Evolutionary conservation across 2,113 vertebrate genomes (phyloP).

Genomic region (Oreocharis arfaki): DNA sequence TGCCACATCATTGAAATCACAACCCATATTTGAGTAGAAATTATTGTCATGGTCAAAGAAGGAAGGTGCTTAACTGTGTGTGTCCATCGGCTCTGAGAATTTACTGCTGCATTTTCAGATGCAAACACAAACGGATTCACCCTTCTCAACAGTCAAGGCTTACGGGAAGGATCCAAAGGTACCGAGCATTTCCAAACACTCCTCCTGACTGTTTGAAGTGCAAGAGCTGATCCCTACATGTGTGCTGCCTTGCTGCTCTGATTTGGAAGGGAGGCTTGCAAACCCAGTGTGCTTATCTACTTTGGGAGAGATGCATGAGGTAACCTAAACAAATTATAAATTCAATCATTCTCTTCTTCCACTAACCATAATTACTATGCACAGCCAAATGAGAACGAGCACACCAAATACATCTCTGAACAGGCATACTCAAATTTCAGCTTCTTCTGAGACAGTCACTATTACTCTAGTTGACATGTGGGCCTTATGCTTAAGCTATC

Average conservation of each 20-base stretch:
- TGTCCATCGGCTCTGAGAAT: rapidly evolving
- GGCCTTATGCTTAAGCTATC: conserved; percentile 18
- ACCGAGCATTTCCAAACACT: background rate
- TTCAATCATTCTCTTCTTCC: background rate
- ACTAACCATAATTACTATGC: background rate
- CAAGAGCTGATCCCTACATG: background rate
- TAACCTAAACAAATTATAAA: background rate
- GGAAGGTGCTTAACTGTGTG: background rate
- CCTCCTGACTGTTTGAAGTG: background rate
- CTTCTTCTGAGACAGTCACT: conserved; percentile 4
- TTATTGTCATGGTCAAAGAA: background rate
- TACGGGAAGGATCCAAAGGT: background rate
- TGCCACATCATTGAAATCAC: background rate
- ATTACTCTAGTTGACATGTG: background rate
- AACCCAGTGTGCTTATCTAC: background rate
- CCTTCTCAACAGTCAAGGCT: background rate
- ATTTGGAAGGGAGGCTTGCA: background rate
- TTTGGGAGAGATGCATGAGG: background rate
- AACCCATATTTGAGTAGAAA: background rate
- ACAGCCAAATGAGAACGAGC: background rate
- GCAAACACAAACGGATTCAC: background rate
- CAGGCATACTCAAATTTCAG: background rate
- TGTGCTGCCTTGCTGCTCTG: background rate
- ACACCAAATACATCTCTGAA: background rate
- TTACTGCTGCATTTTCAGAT: background rate